Evolutionary conservation across 1,140 invertebrate genomes (phyloP).

Genomic region (Leptestheria dahalacensis): DNA sequence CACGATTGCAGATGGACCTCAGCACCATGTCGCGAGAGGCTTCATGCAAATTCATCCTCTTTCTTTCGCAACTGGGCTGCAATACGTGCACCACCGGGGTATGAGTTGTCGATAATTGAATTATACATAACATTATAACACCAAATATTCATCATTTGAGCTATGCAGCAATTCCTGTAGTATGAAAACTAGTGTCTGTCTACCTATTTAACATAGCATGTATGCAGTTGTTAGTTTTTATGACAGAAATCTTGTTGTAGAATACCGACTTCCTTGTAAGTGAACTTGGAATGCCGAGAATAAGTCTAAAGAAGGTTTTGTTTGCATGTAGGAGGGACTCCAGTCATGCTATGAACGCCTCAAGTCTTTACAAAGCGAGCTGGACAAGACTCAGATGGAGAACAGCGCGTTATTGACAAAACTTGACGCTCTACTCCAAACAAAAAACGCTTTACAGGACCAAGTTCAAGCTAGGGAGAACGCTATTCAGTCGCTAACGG

Average conservation of each 20-base stretch:
- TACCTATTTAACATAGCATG: no score
- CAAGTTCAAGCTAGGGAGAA: background rate
- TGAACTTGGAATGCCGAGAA: no score
- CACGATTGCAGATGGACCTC: constrained; percentile 8
- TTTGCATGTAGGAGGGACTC: constrained; percentile 1
- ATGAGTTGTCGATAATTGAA: background rate
- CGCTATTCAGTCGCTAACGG: constrained; percentile 2
- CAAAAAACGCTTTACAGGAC: background rate
- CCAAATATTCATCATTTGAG: background rate
- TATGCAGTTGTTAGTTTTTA: no score
- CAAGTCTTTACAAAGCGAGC: background rate
- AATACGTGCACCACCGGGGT: constrained; percentile 5
- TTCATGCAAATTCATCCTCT: constrained; percentile 6
- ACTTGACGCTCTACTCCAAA: background rate
- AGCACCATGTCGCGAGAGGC: constrained; percentile 6
- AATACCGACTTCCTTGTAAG: no score
- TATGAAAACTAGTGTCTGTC: no score
- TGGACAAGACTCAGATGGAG: background rate
- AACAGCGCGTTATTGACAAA: background rate
- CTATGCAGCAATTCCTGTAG: no score
- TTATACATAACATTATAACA: background rate
- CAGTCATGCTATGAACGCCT: constrained; percentile 4
- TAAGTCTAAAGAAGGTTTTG: no score
- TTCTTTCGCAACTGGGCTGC: constrained; percentile 9
- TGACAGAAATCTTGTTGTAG: no score